These are phyloP conservation scores for Ichneumoninae sp. DNA, from an alignment of 2,888 invertebrate species.

Conservation along the genomic window DNA sequence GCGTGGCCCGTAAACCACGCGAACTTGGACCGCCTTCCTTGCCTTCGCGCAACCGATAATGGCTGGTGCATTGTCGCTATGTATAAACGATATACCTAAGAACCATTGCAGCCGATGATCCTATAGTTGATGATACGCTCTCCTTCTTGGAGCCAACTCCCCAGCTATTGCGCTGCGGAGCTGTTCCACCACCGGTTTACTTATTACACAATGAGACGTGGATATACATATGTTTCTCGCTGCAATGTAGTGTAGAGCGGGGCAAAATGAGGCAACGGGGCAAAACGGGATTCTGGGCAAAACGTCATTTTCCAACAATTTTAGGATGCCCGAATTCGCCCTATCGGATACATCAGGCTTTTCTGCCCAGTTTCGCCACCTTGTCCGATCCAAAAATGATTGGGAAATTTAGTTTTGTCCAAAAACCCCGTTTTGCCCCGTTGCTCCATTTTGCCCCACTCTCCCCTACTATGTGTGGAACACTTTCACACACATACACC, in stretches of 20 bases:
- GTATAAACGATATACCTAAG: constrained; percentile 18
- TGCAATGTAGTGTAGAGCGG: background rate
- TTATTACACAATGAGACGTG: constrained; percentile 51
- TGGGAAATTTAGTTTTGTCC: too few relatives aligned
- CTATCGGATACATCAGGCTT: too few relatives aligned
- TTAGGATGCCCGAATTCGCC: too few relatives aligned
- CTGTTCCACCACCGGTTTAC: constrained; percentile 36
- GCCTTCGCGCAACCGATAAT: constrained; percentile 6
- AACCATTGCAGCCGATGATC: constrained; percentile 28
- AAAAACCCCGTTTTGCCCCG: too few relatives aligned
- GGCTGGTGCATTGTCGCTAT: background rate
- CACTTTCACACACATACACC: constrained; percentile 11
- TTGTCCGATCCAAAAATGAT: too few relatives aligned
- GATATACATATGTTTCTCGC: constrained; percentile 11
- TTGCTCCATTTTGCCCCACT: too few relatives aligned
- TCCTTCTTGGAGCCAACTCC: background rate
- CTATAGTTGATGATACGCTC: constrained; percentile 30
- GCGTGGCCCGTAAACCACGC: constrained; percentile 73
- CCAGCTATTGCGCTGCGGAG: constrained; percentile 29
- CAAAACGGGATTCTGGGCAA: too few relatives aligned
- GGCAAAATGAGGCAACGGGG: too few relatives aligned
- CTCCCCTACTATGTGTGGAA: background rate
- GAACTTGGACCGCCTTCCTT: constrained; percentile 55
- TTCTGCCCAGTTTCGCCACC: too few relatives aligned
- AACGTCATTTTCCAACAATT: too few relatives aligned